Conservation (phyloP, 2,888 invertebrate genomes). For the Pristionchus arcanus region DNA sequence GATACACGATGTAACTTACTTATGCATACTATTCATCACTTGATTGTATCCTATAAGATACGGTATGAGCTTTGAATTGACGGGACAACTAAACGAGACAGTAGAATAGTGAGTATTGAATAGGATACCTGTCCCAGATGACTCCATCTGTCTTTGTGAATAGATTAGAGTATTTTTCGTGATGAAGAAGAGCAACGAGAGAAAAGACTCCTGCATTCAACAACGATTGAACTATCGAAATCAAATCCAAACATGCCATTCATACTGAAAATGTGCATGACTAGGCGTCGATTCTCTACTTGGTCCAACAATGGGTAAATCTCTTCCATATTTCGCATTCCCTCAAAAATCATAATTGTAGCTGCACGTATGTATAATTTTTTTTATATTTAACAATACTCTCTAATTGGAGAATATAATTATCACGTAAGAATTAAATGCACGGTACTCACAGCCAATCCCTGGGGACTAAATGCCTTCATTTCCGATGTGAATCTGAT, state of each 20-base stretch:
- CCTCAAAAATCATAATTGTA: not conserved
- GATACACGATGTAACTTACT: not conserved
- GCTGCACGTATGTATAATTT: not conserved
- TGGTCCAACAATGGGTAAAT: constrained; percentile 26
- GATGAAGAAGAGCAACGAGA: constrained; percentile 10
- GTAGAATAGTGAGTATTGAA: not conserved
- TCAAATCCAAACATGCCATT: constrained; percentile 35
- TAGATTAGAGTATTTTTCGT: constrained; percentile 24
- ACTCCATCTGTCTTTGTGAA: constrained; percentile 22
- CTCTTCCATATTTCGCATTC: constrained; percentile 42
- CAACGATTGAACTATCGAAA: not conserved
- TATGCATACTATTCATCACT: constrained; percentile 38
- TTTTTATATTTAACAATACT: not conserved
- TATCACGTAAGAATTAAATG: not conserved
- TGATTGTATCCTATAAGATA: constrained; percentile 39
- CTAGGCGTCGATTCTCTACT: not conserved
- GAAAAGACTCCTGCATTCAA: constrained; percentile 7
- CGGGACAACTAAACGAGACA: not conserved
- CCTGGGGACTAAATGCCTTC: constrained; percentile 46
- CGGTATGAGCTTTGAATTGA: constrained; percentile 41
- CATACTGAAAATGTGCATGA: constrained; percentile 54
- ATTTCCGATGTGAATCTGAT: constrained; percentile 28
- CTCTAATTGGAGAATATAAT: not conserved
- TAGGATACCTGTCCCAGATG: constrained; percentile 45
- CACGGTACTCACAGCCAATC: not conserved